These are phyloP conservation scores for Saguinus midas DNA, from an alignment of 2,113 vertebrate genomes.

Conservation along the genomic window DNA sequence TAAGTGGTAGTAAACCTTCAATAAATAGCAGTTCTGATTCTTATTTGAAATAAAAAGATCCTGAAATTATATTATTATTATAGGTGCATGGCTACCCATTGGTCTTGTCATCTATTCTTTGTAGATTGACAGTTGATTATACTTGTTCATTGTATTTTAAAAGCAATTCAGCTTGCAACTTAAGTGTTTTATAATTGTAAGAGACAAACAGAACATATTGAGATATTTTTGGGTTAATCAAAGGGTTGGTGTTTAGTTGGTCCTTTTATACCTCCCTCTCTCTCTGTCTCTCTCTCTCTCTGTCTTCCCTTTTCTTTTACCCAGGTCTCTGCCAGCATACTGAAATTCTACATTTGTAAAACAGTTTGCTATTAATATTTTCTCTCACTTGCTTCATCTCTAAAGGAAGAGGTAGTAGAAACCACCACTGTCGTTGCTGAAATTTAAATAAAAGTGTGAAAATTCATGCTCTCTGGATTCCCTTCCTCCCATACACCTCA, in stretches of 20 bases:
- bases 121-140: neutral
- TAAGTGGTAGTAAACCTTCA: neutral
- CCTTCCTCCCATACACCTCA: neutral
- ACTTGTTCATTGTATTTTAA: neutral
- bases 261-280: neutral
- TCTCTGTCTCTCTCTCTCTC: neutral
- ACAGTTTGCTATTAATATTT: neutral
- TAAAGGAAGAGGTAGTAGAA: neutral
- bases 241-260: neutral
- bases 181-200: slow-evolving; percentile 1
- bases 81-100: neutral
- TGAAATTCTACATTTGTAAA: neutral
- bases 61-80: neutral
- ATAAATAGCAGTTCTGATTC: neutral
- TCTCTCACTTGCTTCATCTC: neutral
- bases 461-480: neutral
- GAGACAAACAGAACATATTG: neutral
- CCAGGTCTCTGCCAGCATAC: neutral
- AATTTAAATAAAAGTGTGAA: slow-evolving; percentile 32
- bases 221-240: neutral
- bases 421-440: neutral
- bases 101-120: neutral
- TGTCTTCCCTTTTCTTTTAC: neutral
- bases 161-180: neutral
- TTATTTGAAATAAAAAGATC: neutral